Base-by-base conservation (phyloP, 2,113 vertebrate species). In the Speoplatyrhinus poulsoni region DNA sequence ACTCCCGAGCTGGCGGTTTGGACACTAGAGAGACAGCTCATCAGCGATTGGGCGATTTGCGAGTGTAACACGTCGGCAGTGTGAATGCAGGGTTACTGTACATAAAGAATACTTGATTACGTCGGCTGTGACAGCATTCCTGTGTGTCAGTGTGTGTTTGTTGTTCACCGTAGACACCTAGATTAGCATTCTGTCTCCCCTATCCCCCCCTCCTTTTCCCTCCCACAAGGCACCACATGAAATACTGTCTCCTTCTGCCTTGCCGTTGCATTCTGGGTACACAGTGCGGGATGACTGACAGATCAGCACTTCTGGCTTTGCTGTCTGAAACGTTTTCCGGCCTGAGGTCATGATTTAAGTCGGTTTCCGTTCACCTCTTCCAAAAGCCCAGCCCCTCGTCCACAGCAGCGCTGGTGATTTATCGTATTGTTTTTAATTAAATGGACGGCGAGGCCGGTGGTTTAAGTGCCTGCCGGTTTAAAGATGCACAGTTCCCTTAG, bases 381-480 rank as follows among this genome's bases (percentile, higher is more conserved):
- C 26, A 26, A 26, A 26, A 26, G 26, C 26, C 26, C 26, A 26
- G 26, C 55, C 67, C 82, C 75, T 65, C 65, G 59, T 68, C 78
- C 76, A 88, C 85, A 85, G 83, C 77, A 76, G 80, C 82, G 85
- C 82, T 77, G 56, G 82, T 91, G 89, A 92, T 92, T 91, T 90
- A 92, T 85, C 72, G 83, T 87, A 84, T 91, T 85, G 88, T 85
- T 92, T 86, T 92, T 90, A 92, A 92, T 92, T 90, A 91, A 92
- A 89, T 89, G 73, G 86, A 92, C 89, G 84, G 84, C 79, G 75
- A 64, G 53, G 12, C 61, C 16, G 47, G 64, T 84, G 47, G 64
- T 84, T 83, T 87, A 90, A 88, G 84, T 88, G 85, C 82, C 81
- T 67, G 6, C 73, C 67, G 16, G 80, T 77, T 90, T 82, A 75